Conservation (phyloP, 2,888 invertebrate genomes). For the Smittia aterrima region DNA sequence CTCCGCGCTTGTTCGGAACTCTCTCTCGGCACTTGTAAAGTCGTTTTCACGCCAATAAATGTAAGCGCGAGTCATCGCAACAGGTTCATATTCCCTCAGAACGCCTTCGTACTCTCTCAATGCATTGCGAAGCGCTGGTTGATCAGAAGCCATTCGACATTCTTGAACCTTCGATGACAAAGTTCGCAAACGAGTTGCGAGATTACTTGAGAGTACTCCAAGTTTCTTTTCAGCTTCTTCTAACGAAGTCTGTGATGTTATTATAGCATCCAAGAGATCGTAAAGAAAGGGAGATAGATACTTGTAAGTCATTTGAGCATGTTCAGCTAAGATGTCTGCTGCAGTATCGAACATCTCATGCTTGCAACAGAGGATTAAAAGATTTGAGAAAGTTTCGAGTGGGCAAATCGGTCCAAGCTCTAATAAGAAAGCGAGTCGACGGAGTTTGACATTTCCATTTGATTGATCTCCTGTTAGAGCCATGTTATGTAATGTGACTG, state of each 20-base stretch:
- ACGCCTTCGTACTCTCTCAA: slow-evolving; percentile 90
- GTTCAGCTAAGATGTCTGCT: slow-evolving; percentile 96
- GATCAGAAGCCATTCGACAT: slow-evolving; percentile 82
- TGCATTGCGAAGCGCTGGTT: slow-evolving; percentile 83
- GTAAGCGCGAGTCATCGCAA: slow-evolving; percentile 99
- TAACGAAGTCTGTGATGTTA: slow-evolving; percentile 94
- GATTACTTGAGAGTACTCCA: slow-evolving; percentile 87
- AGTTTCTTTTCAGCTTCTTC: slow-evolving; percentile 95
- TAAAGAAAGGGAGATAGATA: slow-evolving; percentile 90
- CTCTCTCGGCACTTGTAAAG: slow-evolving; percentile 93
- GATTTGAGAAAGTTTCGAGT: slow-evolving; percentile 94
- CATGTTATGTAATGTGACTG: slow-evolving; percentile 95
- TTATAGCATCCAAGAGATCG: slow-evolving; percentile 93
- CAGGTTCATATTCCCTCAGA: slow-evolving; percentile 90
- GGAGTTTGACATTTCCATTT: slow-evolving; percentile 83
- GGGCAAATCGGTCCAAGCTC: slow-evolving; percentile 92
- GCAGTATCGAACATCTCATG: slow-evolving; percentile 97
- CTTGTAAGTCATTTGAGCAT: slow-evolving; percentile 93
- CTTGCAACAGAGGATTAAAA: slow-evolving; percentile 91
- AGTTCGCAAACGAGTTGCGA: slow-evolving; percentile 86
- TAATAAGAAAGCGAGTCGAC: slow-evolving; percentile 85
- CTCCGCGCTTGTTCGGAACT: slow-evolving; percentile 94
- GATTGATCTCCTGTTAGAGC: slow-evolving; percentile 86
- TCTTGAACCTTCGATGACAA: slow-evolving; percentile 93
- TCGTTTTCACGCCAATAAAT: slow-evolving; percentile 85